Evolutionary conservation across 2,113 vertebrate genomes (phyloP), one percentile per base, ranked within the genome.

Genomic region (Tragelaphus buxtoni): DNA sequence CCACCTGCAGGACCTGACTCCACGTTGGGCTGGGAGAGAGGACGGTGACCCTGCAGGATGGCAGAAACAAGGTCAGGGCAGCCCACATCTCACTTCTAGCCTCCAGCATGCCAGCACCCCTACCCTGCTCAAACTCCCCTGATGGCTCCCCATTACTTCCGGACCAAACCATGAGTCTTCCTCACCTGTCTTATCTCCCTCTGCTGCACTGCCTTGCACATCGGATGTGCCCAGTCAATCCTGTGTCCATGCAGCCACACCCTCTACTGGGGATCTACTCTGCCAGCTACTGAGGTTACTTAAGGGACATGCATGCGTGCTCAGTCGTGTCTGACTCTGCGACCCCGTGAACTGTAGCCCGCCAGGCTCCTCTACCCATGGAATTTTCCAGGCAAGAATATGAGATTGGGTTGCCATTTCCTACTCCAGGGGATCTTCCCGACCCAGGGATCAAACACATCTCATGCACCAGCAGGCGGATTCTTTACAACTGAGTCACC

Each of bases 1-100:
- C 51, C 79, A 98, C 98, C 97, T 95, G 69, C 61, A 49, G 89
- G 69, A 9, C 24, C 80, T 63, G 84, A 32, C 13, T 97, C 96
- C 49, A 94, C 45, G 1, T 2, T 9, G 28, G 97, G 81, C 69
- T 97, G 97, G 55, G 97, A 97, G 42, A 97, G 97, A 32, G 96
- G 95, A 32, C 92, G 98, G 20, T 61, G 95, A 35, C 91, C 94
- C 97, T 97, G 91, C 3, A 53, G 30, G 14, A 80, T 5, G 55
- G 26, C 5, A 92, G 53, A 84, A 45, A 92, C 56, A 80, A 80
- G 39, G 35, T 95, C 63, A 87, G 42, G 42, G 14, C 32, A 32
- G 55, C 26, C 28, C 1, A 7, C 0, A 1, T 17, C 88, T 45
- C 16, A 28, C 65, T 22, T 60, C 28, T 39, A 24, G 24, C 47